A percentile compares a stretch with the other conserved stretches of the same genome.
Evolutionary conservation across 2,797 vertebrate genomes (phyloP).

Genomic region (Anabacerthia variegaticeps): DNA sequence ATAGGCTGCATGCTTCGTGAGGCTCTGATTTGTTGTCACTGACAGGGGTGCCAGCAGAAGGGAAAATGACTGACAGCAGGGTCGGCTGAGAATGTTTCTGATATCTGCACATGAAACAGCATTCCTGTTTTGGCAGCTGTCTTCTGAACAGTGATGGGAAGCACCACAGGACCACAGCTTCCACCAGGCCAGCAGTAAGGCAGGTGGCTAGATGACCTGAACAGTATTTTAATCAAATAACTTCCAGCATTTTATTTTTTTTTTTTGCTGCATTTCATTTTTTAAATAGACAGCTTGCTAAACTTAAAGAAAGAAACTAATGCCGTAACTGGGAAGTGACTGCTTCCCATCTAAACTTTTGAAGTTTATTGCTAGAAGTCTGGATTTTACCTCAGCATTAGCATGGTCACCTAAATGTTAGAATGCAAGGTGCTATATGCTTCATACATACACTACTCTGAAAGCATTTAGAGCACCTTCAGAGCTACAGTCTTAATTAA

Average conservation of each 20-base stretch:
- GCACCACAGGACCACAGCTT: accelerated
- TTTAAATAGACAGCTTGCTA: background rate
- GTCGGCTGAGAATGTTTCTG: background rate
- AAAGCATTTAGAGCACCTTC: background rate
- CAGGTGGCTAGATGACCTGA: background rate
- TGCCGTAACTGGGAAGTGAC: background rate
- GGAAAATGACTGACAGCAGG: background rate
- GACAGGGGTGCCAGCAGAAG: background rate
- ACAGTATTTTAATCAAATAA: background rate
- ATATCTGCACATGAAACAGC: background rate
- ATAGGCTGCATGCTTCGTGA: accelerated
- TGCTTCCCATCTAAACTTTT: background rate
- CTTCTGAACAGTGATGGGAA: background rate
- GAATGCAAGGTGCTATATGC: background rate
- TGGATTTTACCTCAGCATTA: background rate
- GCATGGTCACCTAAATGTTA: background rate
- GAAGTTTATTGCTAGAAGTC: background rate
- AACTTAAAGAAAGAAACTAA: background rate
- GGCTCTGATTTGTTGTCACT: background rate
- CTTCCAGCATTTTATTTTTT: background rate
- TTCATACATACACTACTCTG: background rate
- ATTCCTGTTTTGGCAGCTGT: background rate
- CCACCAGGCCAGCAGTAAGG: background rate
- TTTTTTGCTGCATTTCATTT: background rate
- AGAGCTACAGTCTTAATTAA: background rate